Conservation (phyloP, 2,888 invertebrate species). For the Tanytarsus gracilentus region DNA sequence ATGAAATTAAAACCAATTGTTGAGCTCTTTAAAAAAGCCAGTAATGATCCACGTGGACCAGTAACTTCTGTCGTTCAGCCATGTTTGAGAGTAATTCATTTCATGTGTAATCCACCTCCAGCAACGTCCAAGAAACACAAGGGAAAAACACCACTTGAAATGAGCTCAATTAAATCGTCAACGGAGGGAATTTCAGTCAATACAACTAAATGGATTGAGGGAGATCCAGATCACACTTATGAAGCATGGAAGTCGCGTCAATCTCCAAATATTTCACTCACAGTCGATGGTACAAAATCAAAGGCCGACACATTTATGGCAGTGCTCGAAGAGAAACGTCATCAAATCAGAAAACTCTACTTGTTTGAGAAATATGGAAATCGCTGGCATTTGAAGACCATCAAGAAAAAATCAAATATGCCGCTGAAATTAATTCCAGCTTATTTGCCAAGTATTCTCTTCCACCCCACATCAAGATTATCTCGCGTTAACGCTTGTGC, state of each 20-base stretch:
- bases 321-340: conserved; percentile 38
- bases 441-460: conserved; percentile 87
- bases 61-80: conserved; percentile 86
- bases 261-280: not conserved
- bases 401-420: conserved; percentile 38
- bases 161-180: conserved; percentile 46
- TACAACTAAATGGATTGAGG: conserved; percentile 62
- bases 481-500: conserved; percentile 84
- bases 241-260: conserved; percentile 57
- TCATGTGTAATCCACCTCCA: conserved; percentile 61
- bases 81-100: conserved; percentile 83
- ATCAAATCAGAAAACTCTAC: conserved; percentile 45
- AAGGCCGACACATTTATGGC: conserved; percentile 30
- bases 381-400: conserved; percentile 48
- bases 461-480: conserved; percentile 81
- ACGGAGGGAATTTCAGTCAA: conserved; percentile 60
- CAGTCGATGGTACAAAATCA: not conserved
- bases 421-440: conserved; percentile 49
- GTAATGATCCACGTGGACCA: conserved; percentile 66
- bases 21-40: conserved; percentile 73
- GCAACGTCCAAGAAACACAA: conserved; percentile 49
- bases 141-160: conserved; percentile 46
- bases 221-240: conserved; percentile 60
- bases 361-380: conserved; percentile 66
- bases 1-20: conserved; percentile 80